Conservation (phyloP, 2,113 vertebrate genomes). For the Corvus moneduloides region DNA sequence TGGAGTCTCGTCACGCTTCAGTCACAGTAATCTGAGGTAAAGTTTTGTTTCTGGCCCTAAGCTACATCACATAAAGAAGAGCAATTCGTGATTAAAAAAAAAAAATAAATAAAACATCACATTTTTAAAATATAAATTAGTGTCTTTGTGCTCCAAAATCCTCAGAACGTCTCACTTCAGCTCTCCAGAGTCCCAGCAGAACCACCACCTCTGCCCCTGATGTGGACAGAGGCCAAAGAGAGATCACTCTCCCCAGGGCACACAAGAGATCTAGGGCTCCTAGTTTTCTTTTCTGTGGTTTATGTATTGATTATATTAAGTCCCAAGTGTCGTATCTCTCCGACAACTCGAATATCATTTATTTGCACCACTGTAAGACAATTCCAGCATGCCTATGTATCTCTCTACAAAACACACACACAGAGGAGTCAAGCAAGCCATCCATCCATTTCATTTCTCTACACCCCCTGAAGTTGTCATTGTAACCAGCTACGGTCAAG, state of each 20-base stretch:
- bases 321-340: neutral
- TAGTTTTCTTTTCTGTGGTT: neutral
- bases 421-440: neutral
- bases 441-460: neutral
- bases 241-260: neutral
- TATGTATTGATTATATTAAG: neutral
- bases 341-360: neutral
- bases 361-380: neutral
- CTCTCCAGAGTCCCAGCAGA: neutral
- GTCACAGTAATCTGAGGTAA: neutral
- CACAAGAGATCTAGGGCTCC: neutral
- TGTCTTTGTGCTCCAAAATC: neutral
- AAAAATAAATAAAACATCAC: neutral
- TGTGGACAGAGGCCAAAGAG: neutral
- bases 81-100: neutral
- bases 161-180: neutral
- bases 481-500: neutral
- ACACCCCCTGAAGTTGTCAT: neutral
- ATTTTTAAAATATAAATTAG: neutral
- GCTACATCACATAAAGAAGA: neutral
- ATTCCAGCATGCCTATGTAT: neutral
- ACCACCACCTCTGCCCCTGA: neutral
- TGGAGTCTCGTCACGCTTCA: neutral
- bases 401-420: neutral
- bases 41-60: neutral